These are phyloP conservation scores for Rhyzopertha dominica DNA, from an alignment of 1,140 invertebrate species.

Conservation along the genomic window DNA sequence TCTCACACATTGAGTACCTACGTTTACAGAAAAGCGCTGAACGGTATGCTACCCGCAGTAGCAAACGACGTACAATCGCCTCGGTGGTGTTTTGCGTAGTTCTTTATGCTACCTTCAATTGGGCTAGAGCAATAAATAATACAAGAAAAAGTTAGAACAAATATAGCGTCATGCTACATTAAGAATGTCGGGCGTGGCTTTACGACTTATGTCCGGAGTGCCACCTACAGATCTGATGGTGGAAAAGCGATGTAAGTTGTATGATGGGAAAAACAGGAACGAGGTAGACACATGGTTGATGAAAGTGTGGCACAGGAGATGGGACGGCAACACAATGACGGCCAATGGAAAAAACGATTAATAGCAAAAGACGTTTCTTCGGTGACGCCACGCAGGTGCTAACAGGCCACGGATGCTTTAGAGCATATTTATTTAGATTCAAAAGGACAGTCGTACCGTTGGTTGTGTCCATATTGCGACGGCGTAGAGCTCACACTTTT, in stretches of 20 bases:
- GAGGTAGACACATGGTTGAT: not conserved
- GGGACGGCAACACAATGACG: not conserved
- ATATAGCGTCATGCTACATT: slow-evolving; percentile 20
- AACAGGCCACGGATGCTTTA: slow-evolving; percentile 17
- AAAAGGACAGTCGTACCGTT: no score
- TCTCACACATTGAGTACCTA: no score
- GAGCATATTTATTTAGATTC: no score
- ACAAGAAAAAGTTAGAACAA: slow-evolving; percentile 16
- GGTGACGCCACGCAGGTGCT: slow-evolving; percentile 12
- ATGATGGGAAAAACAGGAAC: not conserved
- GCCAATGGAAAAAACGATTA: slow-evolving; percentile 11
- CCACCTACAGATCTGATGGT: slow-evolving; percentile 23
- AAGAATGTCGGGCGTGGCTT: slow-evolving; percentile 21
- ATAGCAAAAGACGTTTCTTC: slow-evolving; percentile 6
- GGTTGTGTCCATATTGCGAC: no score
- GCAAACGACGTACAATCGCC: slow-evolving; percentile 19
- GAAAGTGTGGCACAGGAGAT: slow-evolving; percentile 10
- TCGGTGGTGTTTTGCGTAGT: slow-evolving; percentile 20
- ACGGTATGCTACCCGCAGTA: slow-evolving; percentile 4
- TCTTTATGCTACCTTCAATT: slow-evolving; percentile 26
- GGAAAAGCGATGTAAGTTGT: no score
- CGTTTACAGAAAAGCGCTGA: no score
- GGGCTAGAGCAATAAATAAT: slow-evolving; percentile 17
- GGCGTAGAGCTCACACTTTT: no score
- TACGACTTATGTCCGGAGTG: slow-evolving; percentile 19